phyloP scores from a whole-genome alignment of 2,888 invertebrate species.

The Campoplex capitator region DNA sequence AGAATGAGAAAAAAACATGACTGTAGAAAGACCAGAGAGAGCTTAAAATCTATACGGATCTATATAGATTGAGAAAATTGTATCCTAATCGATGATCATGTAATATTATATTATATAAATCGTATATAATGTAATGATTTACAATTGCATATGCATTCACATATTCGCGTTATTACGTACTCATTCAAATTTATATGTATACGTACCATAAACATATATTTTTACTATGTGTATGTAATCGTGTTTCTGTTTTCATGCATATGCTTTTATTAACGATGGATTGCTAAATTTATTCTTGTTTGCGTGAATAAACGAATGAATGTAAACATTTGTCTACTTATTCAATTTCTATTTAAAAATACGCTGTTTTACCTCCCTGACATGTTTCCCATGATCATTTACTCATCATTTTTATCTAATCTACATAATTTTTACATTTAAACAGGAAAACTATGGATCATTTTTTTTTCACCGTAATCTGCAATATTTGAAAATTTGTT shows the following conservation, averaged over 20 bases:
- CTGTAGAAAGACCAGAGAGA: conserved; percentile 45
- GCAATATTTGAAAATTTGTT: no score
- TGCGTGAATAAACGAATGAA: conserved; percentile 68
- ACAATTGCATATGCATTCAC: conserved; percentile 57
- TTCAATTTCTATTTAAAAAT: neutral
- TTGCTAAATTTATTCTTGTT: conserved; percentile 66
- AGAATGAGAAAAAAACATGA: neutral
- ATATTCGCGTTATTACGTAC: conserved; percentile 40
- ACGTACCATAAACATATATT: conserved; percentile 1
- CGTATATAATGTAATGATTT: conserved; percentile 70
- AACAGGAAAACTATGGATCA: no score
- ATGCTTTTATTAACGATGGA: conserved; percentile 55
- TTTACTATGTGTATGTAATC: conserved; percentile 8
- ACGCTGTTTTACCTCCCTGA: neutral
- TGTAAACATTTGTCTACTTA: conserved; percentile 41
- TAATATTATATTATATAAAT: conserved; percentile 75
- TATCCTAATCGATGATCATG: conserved; percentile 75
- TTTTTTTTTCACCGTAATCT: no score
- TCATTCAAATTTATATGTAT: conserved; percentile 28
- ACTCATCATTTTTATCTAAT: no score
- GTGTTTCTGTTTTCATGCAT: conserved; percentile 34
- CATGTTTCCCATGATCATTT: neutral
- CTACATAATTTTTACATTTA: no score
- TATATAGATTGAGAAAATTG: conserved; percentile 62
- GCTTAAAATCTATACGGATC: conserved; percentile 51